A percentile compares a stretch with the other conserved stretches of the same genome.
These are phyloP conservation scores for Patella ulyssiponensis DNA, from an alignment of 2,888 invertebrate genomes.

Conservation along the genomic window DNA sequence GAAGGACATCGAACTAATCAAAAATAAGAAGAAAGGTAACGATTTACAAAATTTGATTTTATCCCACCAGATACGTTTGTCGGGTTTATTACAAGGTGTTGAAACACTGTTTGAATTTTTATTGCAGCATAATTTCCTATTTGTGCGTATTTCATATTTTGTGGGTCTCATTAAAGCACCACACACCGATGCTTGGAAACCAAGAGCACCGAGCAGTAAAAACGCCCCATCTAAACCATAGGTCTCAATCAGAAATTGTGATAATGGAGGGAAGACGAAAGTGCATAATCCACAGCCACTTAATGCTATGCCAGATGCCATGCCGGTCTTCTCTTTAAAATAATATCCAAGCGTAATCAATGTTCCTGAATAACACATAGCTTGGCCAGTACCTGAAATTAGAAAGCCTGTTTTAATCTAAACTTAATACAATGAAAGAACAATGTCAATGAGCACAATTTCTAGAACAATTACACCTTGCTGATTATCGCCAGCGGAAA, in stretches of 20 bases:
- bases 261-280: not conserved
- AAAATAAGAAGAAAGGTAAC: not conserved
- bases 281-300: not conserved
- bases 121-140: not conserved
- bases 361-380: not conserved
- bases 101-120: not conserved
- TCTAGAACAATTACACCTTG: no score
- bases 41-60: not conserved
- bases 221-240: not conserved
- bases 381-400: not conserved
- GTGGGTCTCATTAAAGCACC: slow-evolving; percentile 7
- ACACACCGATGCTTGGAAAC: not conserved
- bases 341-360: not conserved
- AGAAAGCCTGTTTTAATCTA: no score
- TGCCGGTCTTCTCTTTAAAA: not conserved
- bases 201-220: slow-evolving; percentile 3
- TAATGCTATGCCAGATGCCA: not conserved
- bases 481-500: no score
- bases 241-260: not conserved
- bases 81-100: not conserved
- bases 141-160: not conserved
- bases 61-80: not conserved
- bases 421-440: no score
- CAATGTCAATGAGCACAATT: no score
- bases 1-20: not conserved